phyloP scores from a whole-genome alignment of 1,140 invertebrate species.

The Drosophila jambulina region DNA sequence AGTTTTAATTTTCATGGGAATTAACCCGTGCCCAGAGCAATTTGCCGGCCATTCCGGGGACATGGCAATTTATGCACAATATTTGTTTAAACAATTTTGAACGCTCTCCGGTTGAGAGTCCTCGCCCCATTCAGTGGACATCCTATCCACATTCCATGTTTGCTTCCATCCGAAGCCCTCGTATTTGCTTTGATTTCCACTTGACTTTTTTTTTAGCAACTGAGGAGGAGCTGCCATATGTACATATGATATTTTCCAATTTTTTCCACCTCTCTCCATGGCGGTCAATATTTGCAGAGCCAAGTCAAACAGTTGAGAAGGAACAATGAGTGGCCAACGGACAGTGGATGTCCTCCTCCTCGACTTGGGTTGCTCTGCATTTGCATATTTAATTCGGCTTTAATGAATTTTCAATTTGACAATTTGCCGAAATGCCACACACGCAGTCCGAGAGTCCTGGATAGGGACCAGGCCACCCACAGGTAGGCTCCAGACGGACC shows the following conservation, averaged over 20 bases:
- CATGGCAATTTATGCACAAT: slow-evolving; percentile 69
- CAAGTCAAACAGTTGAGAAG: slow-evolving; percentile 65
- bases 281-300: slow-evolving; percentile 69
- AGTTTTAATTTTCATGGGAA: slow-evolving; percentile 83
- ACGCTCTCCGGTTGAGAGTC: slow-evolving; percentile 16
- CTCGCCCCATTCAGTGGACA: slow-evolving; percentile 4
- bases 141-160: slow-evolving; percentile 19
- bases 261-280: slow-evolving; percentile 30
- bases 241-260: slow-evolving; percentile 65
- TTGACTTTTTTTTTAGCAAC: slow-evolving; percentile 64
- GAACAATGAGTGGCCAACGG: slow-evolving; percentile 16
- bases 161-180: slow-evolving; percentile 41
- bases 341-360: slow-evolving; percentile 42
- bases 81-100: slow-evolving; percentile 68
- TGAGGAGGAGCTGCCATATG: slow-evolving; percentile 41
- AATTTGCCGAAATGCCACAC: slow-evolving; percentile 80
- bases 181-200: slow-evolving; percentile 79
- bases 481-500: neutral
- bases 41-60: slow-evolving; percentile 35
- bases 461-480: slow-evolving; percentile 60
- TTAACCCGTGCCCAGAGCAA: slow-evolving; percentile 64
- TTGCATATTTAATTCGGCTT: slow-evolving; percentile 82
- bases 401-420: slow-evolving; percentile 84
- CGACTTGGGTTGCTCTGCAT: slow-evolving; percentile 50
- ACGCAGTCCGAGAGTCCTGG: slow-evolving; percentile 23